These are phyloP conservation scores for Perithous albicinctus DNA, from an alignment of 2,888 invertebrate species.

Conservation along the genomic window DNA sequence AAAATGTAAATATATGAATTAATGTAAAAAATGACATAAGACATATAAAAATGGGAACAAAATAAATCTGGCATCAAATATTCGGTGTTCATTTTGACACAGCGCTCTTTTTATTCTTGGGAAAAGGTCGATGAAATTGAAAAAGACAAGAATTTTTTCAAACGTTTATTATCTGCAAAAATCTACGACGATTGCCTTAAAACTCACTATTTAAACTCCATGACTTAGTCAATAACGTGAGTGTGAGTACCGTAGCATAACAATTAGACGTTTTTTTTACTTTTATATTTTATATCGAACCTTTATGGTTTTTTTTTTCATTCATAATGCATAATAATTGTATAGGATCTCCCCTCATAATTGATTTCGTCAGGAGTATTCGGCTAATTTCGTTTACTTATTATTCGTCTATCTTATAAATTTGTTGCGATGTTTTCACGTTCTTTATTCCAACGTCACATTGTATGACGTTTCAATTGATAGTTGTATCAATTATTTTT, in stretches of 20 bases:
- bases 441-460: background rate
- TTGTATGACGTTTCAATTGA: background rate
- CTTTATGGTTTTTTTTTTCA: slow-evolving; percentile 11
- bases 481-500: background rate
- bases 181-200: slow-evolving; percentile 35
- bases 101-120: background rate
- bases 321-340: slow-evolving; percentile 14
- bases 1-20: background rate
- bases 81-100: too few species aligned
- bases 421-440: slow-evolving; percentile 38
- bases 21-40: background rate
- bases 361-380: slow-evolving; percentile 37
- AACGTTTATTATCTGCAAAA: slow-evolving; percentile 51
- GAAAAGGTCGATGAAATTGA: background rate
- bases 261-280: slow-evolving; percentile 50
- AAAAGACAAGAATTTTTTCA: background rate
- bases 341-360: slow-evolving; percentile 14
- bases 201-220: slow-evolving; percentile 45
- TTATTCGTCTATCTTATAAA: slow-evolving; percentile 10
- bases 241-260: slow-evolving; percentile 44
- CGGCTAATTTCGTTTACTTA: slow-evolving; percentile 20
- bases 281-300: slow-evolving; percentile 42
- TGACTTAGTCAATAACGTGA: slow-evolving; percentile 42
- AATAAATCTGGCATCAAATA: background rate
- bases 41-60: background rate